Percentiles rank a stretch among this genome's conserved stretches.
Evolutionary conservation across 1,140 invertebrate species (phyloP).

Genomic region (Penaeus indicus): DNA sequence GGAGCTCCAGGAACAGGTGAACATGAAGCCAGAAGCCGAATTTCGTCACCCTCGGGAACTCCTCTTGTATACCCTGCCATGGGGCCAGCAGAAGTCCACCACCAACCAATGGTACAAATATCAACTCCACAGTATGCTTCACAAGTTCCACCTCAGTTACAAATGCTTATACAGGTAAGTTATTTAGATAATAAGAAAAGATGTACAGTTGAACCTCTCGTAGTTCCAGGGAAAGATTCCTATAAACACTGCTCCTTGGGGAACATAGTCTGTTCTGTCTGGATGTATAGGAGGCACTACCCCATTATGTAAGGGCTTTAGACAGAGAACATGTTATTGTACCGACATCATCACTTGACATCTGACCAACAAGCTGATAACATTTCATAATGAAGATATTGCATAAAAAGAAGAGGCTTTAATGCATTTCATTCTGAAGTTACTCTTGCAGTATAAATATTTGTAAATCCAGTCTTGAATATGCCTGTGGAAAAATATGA

Average conservation of each 20-base stretch:
- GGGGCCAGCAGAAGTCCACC: constrained; percentile 67
- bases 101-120: constrained; percentile 74
- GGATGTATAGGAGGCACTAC: no score
- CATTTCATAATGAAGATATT: not conserved
- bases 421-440: not conserved
- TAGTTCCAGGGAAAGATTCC: no score
- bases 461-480: no score
- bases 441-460: no score
- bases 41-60: constrained; percentile 62
- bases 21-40: constrained; percentile 45
- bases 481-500: no score
- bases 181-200: constrained; percentile 20
- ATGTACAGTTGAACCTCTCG: not conserved
- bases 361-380: no score
- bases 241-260: no score
- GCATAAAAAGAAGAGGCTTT: not conserved
- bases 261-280: no score
- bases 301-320: no score
- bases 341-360: no score
- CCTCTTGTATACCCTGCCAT: constrained; percentile 49
- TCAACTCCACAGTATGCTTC: constrained; percentile 80
- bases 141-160: constrained; percentile 81
- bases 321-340: no score
- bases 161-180: constrained; percentile 80
- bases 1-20: constrained; percentile 46